Percentiles rank a stretch among this genome's conserved stretches.
Evolutionary conservation across 2,797 vertebrate species (phyloP).

Genomic region (Eremophila alpestris): DNA sequence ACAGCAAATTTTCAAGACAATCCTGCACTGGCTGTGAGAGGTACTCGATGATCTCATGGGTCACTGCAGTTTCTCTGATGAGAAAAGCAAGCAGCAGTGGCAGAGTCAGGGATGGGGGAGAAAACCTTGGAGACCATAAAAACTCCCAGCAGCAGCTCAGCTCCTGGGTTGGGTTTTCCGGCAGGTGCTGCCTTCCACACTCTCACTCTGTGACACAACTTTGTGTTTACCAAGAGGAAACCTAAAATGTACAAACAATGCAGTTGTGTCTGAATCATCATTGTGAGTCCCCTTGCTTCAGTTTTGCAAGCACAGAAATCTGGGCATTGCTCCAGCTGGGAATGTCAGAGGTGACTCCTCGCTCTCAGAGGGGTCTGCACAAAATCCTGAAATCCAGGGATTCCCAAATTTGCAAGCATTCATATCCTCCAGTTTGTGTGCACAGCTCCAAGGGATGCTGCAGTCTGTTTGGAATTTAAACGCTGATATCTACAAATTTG

Average conservation of each 20-base stretch:
- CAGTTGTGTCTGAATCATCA: not conserved
- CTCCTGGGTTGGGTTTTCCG: not conserved
- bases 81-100: constrained; percentile 8
- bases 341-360: not conserved
- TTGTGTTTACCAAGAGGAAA: not conserved
- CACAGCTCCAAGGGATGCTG: not conserved
- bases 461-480: not conserved
- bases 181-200: not conserved
- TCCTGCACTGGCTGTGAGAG: not conserved
- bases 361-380: not conserved
- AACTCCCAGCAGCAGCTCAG: not conserved
- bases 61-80: not conserved
- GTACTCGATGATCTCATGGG: not conserved
- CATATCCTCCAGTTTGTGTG: not conserved
- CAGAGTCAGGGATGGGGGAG: not conserved
- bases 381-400: not conserved
- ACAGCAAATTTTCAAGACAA: not conserved
- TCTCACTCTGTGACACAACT: not conserved
- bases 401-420: not conserved
- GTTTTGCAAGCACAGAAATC: not conserved
- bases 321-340: not conserved
- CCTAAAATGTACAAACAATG: not conserved
- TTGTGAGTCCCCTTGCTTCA: not conserved
- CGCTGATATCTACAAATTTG: not conserved
- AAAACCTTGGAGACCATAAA: not conserved